Evolutionary conservation across 2,797 vertebrate species (phyloP).

Genomic region (Lithobates pipiens): DNA sequence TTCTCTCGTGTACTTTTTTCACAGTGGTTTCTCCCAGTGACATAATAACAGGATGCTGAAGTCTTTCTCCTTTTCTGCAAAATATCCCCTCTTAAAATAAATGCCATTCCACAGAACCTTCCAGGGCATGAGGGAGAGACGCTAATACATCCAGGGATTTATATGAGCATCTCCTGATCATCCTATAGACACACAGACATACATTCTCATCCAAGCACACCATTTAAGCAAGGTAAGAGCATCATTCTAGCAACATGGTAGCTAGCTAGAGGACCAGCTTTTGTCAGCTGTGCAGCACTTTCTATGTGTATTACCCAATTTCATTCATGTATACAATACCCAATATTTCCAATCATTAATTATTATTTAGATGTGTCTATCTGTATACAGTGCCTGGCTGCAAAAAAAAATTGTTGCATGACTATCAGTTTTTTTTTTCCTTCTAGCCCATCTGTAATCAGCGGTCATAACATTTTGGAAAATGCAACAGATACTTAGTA

Average conservation of each 20-base stretch:
- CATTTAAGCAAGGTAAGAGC: constrained; percentile 60
- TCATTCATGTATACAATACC: neutral
- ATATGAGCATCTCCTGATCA: constrained; percentile 53
- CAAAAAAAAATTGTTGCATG: constrained; percentile 7
- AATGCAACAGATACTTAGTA: constrained; percentile 62
- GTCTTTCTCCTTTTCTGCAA: constrained; percentile 66
- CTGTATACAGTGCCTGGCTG: neutral
- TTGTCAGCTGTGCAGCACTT: neutral
- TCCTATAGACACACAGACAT: constrained; percentile 35
- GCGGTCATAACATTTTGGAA: constrained; percentile 28
- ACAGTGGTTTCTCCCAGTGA: constrained; percentile 69
- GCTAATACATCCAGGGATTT: constrained; percentile 54
- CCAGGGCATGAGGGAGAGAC: constrained; percentile 61
- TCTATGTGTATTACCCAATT: neutral
- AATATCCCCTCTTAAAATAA: constrained; percentile 67
- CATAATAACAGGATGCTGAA: constrained; percentile 69
- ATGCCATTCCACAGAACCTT: constrained; percentile 68
- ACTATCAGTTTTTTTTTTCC: neutral
- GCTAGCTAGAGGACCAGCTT: constrained; percentile 19
- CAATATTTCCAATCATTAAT: neutral
- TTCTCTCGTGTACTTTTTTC: constrained; percentile 64
- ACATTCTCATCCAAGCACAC: constrained; percentile 55
- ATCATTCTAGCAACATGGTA: constrained; percentile 44
- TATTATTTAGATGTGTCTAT: neutral
- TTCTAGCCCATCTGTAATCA: neutral